Percentiles rank a stretch among this genome's conserved stretches.
Conservation (phyloP, 2,797 vertebrate species). For the Malurus leucopterus region DNA sequence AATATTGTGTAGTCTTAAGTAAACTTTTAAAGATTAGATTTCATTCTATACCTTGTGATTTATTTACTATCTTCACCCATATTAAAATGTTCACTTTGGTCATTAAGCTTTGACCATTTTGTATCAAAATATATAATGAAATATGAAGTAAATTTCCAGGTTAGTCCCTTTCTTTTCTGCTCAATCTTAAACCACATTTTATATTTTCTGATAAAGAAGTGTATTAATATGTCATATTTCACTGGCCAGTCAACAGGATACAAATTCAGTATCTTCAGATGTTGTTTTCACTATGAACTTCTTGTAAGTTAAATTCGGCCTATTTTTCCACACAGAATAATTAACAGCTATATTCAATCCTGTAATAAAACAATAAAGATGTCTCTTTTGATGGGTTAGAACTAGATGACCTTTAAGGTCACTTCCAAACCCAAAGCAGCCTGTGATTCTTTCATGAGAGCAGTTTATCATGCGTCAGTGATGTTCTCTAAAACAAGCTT, state of each 20-base stretch:
- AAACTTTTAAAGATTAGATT: neutral
- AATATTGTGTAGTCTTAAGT: neutral
- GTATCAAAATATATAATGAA: neutral
- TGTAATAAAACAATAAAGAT: neutral
- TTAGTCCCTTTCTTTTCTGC: neutral
- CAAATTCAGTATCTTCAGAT: conserved; percentile 4
- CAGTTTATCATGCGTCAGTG: neutral
- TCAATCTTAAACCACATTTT: neutral
- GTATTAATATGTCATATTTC: neutral
- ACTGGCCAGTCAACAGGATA: neutral
- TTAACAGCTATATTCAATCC: neutral
- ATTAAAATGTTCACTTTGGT: neutral
- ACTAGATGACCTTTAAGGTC: neutral
- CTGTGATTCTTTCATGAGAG: neutral
- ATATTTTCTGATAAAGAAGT: neutral
- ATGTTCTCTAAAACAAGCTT: neutral
- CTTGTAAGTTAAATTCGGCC: neutral
- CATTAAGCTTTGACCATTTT: neutral
- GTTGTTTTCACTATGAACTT: neutral
- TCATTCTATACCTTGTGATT: neutral
- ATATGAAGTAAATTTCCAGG: conserved; percentile 9
- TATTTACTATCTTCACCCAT: neutral
- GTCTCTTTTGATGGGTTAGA: neutral
- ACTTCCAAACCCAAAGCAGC: neutral
- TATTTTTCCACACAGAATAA: neutral